Base-by-base conservation (phyloP, 1,140 invertebrate genomes). In the Anoplophora glabripennis region DNA sequence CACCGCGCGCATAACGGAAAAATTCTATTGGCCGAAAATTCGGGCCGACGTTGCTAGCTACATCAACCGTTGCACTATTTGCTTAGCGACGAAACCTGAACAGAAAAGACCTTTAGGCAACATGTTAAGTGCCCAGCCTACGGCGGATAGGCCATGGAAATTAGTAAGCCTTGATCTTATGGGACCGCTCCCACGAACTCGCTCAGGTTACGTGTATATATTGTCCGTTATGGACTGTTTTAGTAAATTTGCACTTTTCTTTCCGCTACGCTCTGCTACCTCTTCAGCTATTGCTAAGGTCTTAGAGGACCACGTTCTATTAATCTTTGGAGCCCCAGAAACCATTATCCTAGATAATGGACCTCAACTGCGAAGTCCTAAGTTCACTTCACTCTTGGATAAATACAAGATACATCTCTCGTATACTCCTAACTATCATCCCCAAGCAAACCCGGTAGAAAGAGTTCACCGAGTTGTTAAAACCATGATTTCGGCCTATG, bases 11-110 rank as follows among this genome's bases (percentile, higher is more conserved):
- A 8, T 64, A 0, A n/a, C 36, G 8, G 11, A 28, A 3, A 4
- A 11, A 1, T 74, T 67, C 41, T 72, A 68, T 51, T 73, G 70
- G 70, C 65, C 66, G 0, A 46, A 44, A 0, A 65, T 69, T 53
- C 37, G 52, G 18, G 36, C 40, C 3, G 68, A 72, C 57, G 46
- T 69, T 7, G 55, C 18, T 0, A 11, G 36, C 1, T 68, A 59
- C 51, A 60, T 73, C 4, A 44, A 57, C 1, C 11, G 21, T 3
- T 75, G 73, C 41, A 9, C 41, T 1, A 49, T 44, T 0, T 72
- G 68, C 59, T 61, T 68, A 17, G 17, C 18, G 7, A 37, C 28
- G 8, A 74, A 74, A 35, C 54, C 64, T 0, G n/a, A n/a, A n/a
- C n/a, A n/a, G n/a, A n/a, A n/a, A n/a, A n/a, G n/a, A n/a, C n/a